Base-by-base conservation (phyloP, 1,140 invertebrate genomes). In the Oppia nitens region DNA sequence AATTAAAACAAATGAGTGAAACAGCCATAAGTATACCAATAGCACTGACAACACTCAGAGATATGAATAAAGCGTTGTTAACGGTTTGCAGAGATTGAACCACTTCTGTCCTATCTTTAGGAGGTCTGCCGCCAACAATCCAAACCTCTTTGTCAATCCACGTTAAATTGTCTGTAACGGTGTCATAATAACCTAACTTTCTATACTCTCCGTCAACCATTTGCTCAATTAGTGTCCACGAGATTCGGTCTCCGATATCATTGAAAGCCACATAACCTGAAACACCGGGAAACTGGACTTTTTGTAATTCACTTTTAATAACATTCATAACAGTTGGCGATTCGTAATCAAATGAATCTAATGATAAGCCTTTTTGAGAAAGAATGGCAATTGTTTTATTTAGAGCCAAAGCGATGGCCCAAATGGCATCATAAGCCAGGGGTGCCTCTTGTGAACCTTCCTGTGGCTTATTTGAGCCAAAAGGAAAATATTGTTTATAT, bases 221-320 rank as follows among this genome's bases (percentile, higher is more conserved):
- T 73, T 99, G 95, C 71, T 99, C 95, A 61, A 98, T 91, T 75
- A 96, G 89, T 6, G 93, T 98, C 70, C 93, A 77, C n/a, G 94
- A 92, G 67, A 99, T 98, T 65, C 96, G 81, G 74, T 98, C 95
- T 64, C 96, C 96, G 74, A 91, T 86, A 40, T 75, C 70, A 71
- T 90, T 95, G 73, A 95, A 97, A 3, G 88, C 88, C 49, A 95
- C 90, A 64, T 83, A 79, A 53, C 90, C 90, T 64, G 95, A 98
- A 53, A 98, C 89, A 40, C 96, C 96, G 21, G 94, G 77, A 71
- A 99, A 99, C 66, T 92, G 85, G 2, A 93, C 51, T 14, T 59
- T 21, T 28, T 98, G 12, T 85, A 87, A 75, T 97, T 97, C 75
- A 98, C 94, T 9, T 94, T 92, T 52, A 87, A 83, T 73, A 95